Conservation (phyloP, 1,140 invertebrate species). For the Panonychus citri region DNA sequence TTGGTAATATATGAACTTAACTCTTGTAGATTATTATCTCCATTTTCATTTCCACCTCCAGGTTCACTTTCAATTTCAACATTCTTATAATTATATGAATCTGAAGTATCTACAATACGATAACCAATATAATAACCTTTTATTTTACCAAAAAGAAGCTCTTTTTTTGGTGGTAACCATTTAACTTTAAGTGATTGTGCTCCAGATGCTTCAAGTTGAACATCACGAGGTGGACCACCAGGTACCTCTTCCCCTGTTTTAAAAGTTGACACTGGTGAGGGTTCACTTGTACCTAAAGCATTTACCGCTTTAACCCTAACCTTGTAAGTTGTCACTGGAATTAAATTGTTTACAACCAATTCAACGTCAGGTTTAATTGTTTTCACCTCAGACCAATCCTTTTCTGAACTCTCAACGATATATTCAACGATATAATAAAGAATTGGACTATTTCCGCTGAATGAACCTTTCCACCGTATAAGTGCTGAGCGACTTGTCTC, state of each 20-base stretch:
- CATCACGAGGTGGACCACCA: slow-evolving; percentile 11
- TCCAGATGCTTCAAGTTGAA: slow-evolving; percentile 4
- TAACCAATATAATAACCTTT: slow-evolving; percentile 31
- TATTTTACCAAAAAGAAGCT: slow-evolving; percentile 25
- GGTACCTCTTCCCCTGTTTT: slow-evolving; percentile 73
- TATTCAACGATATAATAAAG: slow-evolving; percentile 78
- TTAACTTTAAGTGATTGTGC: slow-evolving; percentile 23
- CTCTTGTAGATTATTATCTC: not conserved
- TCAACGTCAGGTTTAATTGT: slow-evolving; percentile 38
- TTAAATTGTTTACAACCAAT: slow-evolving; percentile 53
- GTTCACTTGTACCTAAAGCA: slow-evolving; percentile 67
- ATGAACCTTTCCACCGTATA: slow-evolving; percentile 76
- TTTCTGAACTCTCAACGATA: slow-evolving; percentile 25
- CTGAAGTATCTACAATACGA: slow-evolving; percentile 17
- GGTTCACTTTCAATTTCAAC: slow-evolving; percentile 43
- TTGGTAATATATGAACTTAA: not conserved
- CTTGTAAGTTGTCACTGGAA: slow-evolving; percentile 80
- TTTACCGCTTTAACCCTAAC: slow-evolving; percentile 88
- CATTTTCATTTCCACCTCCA: not conserved
- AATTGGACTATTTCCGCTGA: slow-evolving; percentile 87
- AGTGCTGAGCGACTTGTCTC: slow-evolving; percentile 36
- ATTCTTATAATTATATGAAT: slow-evolving; percentile 61
- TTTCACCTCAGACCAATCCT: slow-evolving; percentile 44
- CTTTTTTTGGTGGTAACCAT: slow-evolving; percentile 18
- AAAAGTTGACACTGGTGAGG: slow-evolving; percentile 57